Base-by-base conservation (phyloP, 1,140 invertebrate species). In the Rhagoletis zephyria region DNA sequence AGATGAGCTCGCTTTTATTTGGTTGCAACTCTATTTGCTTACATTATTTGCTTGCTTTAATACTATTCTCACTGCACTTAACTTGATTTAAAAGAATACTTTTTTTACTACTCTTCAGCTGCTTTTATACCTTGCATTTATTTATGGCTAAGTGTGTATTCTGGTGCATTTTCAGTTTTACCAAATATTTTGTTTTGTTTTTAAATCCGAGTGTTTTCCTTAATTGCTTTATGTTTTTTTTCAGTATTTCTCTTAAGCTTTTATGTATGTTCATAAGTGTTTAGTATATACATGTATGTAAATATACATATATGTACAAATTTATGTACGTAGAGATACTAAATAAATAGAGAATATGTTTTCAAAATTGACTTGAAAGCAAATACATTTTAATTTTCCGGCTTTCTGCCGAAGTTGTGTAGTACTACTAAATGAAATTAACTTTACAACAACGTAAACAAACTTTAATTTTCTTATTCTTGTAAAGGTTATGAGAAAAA, bases 211-310 rank as follows among this genome's bases (percentile, higher is more conserved):
- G 16, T 6, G 12, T 74, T 48, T 70, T 30, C 19, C 12, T 40
- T 40, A 74, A 74, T 74, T 74, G 45, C 48, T 74, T 74, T 16
- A 74, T 30, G 45, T 74, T 74, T 74, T 16, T 74, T 74, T 74
- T 48, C 16, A 48, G 10, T 30, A 51, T 74, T 74, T 74, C 40
- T 48, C 10, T 4, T 74, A 42, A 74, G 12, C 42, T 74, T 74
- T 4, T 67, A 67, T 40, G 9, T 67, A 14, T 42, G 42, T n/a
- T 1, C 30, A 70, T 42, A 70, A 9, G 30, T n/a, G n/a, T n/a
- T n/a, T n/a, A n/a, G n/a, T n/a, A n/a, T n/a, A n/a, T n/a, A n/a
- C 4, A n/a, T 16, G 61, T n/a, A 63, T 63, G 16, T 3, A 30
- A 30, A 30, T 30, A 30, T 30, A 63, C 4, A 14, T 63, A 63